Conservation (phyloP, 2,113 vertebrate species). For the Alaudala cheleensis region DNA sequence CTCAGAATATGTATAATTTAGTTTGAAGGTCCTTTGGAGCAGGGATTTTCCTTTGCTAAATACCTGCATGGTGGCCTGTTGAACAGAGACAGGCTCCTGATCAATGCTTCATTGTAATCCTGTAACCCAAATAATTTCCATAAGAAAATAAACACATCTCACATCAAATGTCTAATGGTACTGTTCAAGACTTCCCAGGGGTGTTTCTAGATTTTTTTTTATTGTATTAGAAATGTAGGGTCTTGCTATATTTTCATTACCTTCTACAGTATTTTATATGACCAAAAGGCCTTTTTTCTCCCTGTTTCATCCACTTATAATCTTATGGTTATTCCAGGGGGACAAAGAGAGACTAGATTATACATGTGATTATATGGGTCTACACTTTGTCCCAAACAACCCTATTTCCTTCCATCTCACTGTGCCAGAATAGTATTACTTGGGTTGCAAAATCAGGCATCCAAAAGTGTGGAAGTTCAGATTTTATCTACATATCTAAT, state of each 20-base stretch:
- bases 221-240: slow-evolving; percentile 5
- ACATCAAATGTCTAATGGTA: neutral
- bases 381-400: neutral
- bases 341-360: neutral
- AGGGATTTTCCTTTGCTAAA: neutral
- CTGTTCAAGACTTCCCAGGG: neutral
- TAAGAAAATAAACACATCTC: neutral
- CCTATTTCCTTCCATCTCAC: neutral
- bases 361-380: neutral
- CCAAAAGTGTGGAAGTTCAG: slow-evolving; percentile 3
- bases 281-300: neutral
- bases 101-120: neutral
- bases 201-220: neutral
- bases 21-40: neutral
- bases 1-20: neutral
- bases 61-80: neutral
- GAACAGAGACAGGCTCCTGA: neutral
- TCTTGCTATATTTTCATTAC: neutral
- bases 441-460: slow-evolving; percentile 11
- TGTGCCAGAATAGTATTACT: neutral
- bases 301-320: neutral
- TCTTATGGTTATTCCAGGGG: neutral
- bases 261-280: neutral
- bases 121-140: neutral
- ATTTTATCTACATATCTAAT: neutral